These are phyloP conservation scores for Meganola albula DNA, from an alignment of 2,888 invertebrate genomes.

Conservation along the genomic window DNA sequence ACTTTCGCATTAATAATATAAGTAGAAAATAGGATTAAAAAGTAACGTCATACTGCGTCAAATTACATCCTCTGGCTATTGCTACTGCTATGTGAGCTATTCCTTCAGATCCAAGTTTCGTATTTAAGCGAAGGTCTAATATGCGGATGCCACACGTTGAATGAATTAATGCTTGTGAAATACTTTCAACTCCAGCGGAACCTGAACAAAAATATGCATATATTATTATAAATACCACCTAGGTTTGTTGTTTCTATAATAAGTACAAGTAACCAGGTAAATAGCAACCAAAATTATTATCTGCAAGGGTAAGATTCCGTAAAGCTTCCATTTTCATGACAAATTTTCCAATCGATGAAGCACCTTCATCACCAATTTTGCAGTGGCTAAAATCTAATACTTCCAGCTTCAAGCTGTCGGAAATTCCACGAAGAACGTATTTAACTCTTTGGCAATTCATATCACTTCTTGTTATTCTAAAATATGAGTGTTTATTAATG, in stretches of 20 bases:
- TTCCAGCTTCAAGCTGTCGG: slow-evolving; percentile 58
- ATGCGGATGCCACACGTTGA: slow-evolving; percentile 52
- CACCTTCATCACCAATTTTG: slow-evolving; percentile 78
- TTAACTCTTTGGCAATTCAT: slow-evolving; percentile 67
- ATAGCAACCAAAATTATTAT: slow-evolving; percentile 78
- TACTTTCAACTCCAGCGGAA: slow-evolving; percentile 55
- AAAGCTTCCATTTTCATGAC: slow-evolving; percentile 66
- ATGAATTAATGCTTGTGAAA: slow-evolving; percentile 62
- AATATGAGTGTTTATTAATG: slow-evolving; percentile 6
- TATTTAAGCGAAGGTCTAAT: slow-evolving; percentile 64
- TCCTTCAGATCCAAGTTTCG: slow-evolving; percentile 63
- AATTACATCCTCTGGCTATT: slow-evolving; percentile 67
- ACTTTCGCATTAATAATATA: slow-evolving; percentile 1
- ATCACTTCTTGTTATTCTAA: slow-evolving; percentile 65
- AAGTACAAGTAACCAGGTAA: no score
- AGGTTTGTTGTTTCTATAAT: no score
- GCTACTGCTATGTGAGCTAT: slow-evolving; percentile 65
- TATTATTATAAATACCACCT: no score
- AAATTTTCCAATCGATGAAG: slow-evolving; percentile 78
- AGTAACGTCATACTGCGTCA: slow-evolving; percentile 47
- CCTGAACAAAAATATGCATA: slow-evolving; percentile 37
- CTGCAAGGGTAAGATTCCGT: slow-evolving; percentile 64
- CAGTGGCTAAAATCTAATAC: slow-evolving; percentile 82
- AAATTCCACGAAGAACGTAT: slow-evolving; percentile 61
- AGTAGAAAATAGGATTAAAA: slow-evolving; percentile 5